Base-by-base conservation (phyloP, 2,797 vertebrate genomes). In the Oceanodroma leucorhoa region DNA sequence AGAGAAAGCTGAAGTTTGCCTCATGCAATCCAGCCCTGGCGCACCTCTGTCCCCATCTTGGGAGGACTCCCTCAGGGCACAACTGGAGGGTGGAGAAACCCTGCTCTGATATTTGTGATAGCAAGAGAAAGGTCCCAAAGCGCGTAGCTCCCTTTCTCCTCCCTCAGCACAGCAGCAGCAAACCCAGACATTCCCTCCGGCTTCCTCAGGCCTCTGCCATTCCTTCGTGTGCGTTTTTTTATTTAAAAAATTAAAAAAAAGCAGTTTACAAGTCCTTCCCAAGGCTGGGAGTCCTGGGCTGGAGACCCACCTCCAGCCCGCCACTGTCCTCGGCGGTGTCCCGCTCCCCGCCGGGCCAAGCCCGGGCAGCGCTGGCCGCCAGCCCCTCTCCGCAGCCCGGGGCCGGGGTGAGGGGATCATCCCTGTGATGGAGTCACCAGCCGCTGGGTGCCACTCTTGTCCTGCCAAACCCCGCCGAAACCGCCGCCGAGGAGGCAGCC, bases 381-480 rank as follows among this genome's bases (percentile, higher is more conserved):
- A 27, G 16, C 14, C 26, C 22, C 36, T 24, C 45, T 50, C 43
- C 5, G 15, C 72, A 50, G 19, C 50, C 51, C 12, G n/a, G 18
- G 53, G 27, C 11, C 23, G 62, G 12, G 22, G 18, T 6, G 36
- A 48, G 29, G 40, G 53, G 41, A 34, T 40, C 45, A 11, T 9
- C 55, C 34, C 18, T 92, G 94, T 61, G 65, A 81, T 87, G 87
- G 87, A 72, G 80, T 5, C 43, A 26, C 38, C 66, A 65, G 75
- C 94, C 96, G 75, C 94, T 94, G 75, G 94, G 82, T 71, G 95
- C 71, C 95, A 92, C 89, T 95, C 38, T 92, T 57, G 90, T 48
- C 83, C 93, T 61, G 82, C 61, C 61, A 15, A 92, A 96, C 78
- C 43, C 70, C 70, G 53, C 67, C 55, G 27, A 12, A n/a, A 4